phyloP scores from a whole-genome alignment of 2,113 vertebrate genomes.

The Silurus glanis region DNA sequence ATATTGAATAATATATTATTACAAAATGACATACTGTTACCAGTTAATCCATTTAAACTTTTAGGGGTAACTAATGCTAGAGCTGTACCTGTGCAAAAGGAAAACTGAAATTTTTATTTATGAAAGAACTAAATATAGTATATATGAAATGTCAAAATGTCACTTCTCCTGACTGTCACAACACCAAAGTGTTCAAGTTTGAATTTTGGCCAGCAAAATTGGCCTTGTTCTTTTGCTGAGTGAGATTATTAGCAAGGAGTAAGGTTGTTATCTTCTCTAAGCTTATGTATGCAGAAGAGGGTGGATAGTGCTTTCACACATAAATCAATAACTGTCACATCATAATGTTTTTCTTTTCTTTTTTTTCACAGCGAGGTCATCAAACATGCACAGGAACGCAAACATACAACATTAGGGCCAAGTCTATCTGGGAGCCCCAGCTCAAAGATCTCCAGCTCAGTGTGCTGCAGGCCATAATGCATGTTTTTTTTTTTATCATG shows the following conservation, averaged over 20 bases:
- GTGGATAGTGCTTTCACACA: not conserved
- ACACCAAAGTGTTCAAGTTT: not conserved
- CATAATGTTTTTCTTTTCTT: not conserved
- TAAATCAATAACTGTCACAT: not conserved
- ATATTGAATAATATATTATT: not conserved
- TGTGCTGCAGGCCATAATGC: conserved; percentile 78
- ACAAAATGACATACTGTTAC: not conserved
- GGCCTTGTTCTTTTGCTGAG: not conserved
- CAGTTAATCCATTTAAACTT: no score
- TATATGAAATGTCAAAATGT: not conserved
- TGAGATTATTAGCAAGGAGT: not conserved
- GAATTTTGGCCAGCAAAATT: not conserved
- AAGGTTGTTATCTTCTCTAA: not conserved
- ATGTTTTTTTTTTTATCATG: not conserved
- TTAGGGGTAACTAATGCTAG: no score
- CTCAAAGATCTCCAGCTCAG: conserved; percentile 74
- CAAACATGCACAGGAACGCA: conserved; percentile 72
- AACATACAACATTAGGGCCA: conserved; percentile 74
- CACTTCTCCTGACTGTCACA: not conserved
- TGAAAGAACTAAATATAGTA: not conserved
- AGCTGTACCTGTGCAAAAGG: not conserved
- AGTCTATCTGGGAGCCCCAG: conserved; percentile 68
- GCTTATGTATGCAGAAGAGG: not conserved
- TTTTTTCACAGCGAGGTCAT: conserved; percentile 80
- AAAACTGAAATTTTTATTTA: not conserved